A percentile compares a stretch with the other conserved stretches of the same genome.
These are phyloP conservation scores for Nephrotoma appendiculata DNA, from an alignment of 2,888 invertebrate species.

Conservation along the genomic window DNA sequence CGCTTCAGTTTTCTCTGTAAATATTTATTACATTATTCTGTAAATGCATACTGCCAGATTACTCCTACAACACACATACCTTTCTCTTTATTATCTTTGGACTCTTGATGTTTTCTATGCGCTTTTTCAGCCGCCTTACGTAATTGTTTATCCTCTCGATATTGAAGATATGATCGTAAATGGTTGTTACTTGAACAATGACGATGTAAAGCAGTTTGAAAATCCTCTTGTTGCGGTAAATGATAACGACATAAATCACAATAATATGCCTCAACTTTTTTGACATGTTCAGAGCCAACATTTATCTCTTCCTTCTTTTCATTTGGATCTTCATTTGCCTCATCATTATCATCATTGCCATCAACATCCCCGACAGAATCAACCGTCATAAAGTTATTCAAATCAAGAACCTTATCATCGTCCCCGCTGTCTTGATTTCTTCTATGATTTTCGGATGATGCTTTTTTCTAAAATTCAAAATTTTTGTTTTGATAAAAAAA, in stretches of 20 bases:
- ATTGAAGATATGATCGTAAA: conserved; percentile 59
- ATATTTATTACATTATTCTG: background rate
- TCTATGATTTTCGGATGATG: conserved; percentile 29
- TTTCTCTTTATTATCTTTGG: conserved; percentile 14
- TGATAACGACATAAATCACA: conserved; percentile 69
- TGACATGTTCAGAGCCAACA: conserved; percentile 63
- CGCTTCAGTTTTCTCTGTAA: background rate
- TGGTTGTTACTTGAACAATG: conserved; percentile 66
- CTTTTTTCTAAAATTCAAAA: conserved; percentile 36
- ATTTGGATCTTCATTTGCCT: conserved; percentile 42
- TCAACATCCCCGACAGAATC: conserved; percentile 79
- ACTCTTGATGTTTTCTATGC: conserved; percentile 40
- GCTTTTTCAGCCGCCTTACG: conserved; percentile 56
- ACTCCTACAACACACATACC: background rate
- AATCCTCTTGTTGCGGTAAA: conserved; percentile 45
- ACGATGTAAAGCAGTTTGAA: conserved; percentile 45
- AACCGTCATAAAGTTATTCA: conserved; percentile 77
- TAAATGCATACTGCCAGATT: background rate
- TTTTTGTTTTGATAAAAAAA: background rate
- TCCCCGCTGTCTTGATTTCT: conserved; percentile 42
- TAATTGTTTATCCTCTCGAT: conserved; percentile 61
- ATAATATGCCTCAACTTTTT: conserved; percentile 62
- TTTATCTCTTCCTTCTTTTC: conserved; percentile 52
- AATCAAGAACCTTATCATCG: conserved; percentile 58
- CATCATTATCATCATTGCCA: conserved; percentile 37